Percentiles rank a stretch among this genome's conserved stretches.
phyloP scores from a whole-genome alignment of 2,797 vertebrate species.

The Salarias fasciatus region DNA sequence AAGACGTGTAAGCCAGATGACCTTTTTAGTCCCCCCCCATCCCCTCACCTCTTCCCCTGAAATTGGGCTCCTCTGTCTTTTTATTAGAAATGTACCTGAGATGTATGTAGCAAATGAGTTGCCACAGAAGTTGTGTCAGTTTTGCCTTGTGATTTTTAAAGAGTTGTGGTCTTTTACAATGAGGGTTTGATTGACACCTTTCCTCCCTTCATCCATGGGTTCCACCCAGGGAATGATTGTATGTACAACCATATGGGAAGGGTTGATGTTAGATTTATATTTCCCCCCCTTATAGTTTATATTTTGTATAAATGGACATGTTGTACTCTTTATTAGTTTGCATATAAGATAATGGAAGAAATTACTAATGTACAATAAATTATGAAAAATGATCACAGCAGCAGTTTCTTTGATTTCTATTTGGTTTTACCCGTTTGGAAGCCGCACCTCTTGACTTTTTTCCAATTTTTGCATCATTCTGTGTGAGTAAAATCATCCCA shows the following conservation, averaged over 20 bases:
- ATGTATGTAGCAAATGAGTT: conserved; percentile 62
- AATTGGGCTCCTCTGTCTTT: conserved; percentile 48
- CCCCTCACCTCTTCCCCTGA: no score
- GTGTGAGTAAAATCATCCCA: neutral
- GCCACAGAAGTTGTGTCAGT: conserved; percentile 63
- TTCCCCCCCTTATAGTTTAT: conserved; percentile 76
- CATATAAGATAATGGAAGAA: conserved; percentile 68
- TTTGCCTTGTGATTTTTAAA: conserved; percentile 72
- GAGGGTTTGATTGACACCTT: conserved; percentile 70
- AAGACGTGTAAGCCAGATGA: conserved; percentile 34
- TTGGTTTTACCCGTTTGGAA: neutral
- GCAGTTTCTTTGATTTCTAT: conserved; percentile 37
- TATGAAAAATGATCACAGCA: conserved; percentile 52
- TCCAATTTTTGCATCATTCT: neutral
- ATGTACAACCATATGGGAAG: conserved; percentile 63
- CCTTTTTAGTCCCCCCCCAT: conserved; percentile 21
- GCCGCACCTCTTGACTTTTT: neutral
- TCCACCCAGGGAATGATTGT: conserved; percentile 64
- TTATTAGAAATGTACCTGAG: conserved; percentile 52
- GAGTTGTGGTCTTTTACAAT: conserved; percentile 70
- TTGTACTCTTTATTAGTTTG: conserved; percentile 76
- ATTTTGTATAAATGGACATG: conserved; percentile 83
- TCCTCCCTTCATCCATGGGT: conserved; percentile 51
- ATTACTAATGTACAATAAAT: conserved; percentile 78
- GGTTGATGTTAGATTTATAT: conserved; percentile 72